Evolutionary conservation across 2,797 vertebrate genomes (phyloP).

Genomic region (Manis javanica): DNA sequence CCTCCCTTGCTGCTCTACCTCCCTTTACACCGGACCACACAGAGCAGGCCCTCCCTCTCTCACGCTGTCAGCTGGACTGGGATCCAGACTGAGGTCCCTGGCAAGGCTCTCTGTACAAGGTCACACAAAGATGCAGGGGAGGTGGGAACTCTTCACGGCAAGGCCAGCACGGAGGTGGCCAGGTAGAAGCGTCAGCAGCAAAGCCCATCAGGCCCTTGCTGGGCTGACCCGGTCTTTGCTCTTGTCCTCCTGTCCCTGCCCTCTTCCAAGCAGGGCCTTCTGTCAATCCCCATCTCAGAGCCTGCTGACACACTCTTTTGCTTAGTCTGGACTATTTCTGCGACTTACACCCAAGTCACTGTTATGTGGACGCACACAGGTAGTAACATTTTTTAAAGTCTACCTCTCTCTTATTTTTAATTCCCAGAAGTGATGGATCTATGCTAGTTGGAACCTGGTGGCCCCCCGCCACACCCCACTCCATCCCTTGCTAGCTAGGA

Average conservation of each 20-base stretch:
- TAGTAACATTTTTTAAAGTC: not conserved
- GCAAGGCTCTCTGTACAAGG: not conserved
- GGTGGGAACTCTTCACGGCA: not conserved
- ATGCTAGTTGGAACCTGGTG: not conserved
- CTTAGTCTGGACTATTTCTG: not conserved
- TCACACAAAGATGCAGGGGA: not conserved
- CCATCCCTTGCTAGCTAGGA: not conserved
- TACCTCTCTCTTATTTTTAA: slow-evolving; percentile 9
- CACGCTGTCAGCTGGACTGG: not conserved
- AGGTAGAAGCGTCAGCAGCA: too few species aligned
- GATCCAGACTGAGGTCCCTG: not conserved
- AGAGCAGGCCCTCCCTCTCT: not conserved
- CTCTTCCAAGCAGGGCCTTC: not conserved
- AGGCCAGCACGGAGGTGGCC: not conserved
- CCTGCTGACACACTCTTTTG: not conserved
- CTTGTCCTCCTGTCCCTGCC: not conserved
- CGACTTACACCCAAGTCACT: not conserved
- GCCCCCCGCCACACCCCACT: not conserved
- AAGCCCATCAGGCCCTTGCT: not conserved
- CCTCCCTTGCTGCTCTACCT: not conserved
- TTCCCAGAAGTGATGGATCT: not conserved
- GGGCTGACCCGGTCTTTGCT: not conserved
- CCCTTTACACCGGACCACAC: not conserved
- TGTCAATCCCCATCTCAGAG: not conserved
- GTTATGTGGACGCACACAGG: not conserved